Evolutionary conservation across 1,140 invertebrate species (phyloP).

Genomic region (Pogonognathellus flavescens): DNA sequence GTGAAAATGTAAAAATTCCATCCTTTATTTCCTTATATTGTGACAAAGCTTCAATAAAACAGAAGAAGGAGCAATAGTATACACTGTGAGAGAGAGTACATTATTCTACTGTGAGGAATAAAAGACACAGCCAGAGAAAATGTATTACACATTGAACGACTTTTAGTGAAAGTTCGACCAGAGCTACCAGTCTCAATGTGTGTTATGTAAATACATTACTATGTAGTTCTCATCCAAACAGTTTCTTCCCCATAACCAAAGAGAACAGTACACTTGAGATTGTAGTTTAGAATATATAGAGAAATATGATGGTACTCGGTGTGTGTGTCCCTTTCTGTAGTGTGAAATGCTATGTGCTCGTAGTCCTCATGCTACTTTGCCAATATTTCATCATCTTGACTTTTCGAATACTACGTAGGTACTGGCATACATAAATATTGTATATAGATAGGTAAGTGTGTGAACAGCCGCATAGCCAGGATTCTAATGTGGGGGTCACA

Average conservation of each 20-base stretch:
- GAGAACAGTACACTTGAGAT: background rate
- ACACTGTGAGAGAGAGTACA: background rate
- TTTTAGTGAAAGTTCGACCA: background rate
- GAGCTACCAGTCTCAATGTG: background rate
- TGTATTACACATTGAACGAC: conserved; percentile 27
- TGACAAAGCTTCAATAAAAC: conserved; percentile 44
- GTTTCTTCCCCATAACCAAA: background rate
- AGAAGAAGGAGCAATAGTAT: background rate
- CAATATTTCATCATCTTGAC: conserved; percentile 49
- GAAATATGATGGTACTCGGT: conserved; percentile 6
- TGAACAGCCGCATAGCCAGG: background rate
- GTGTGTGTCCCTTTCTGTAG: background rate
- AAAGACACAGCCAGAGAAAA: conserved; percentile 11
- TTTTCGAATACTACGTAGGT: conserved; percentile 8
- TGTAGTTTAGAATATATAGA: conserved; percentile 25
- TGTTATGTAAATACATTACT: background rate
- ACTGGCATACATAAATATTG: no score
- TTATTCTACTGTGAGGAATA: conserved; percentile 8
- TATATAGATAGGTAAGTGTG: background rate
- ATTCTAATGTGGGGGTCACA: background rate
- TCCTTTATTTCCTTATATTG: conserved; percentile 42
- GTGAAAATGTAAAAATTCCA: conserved; percentile 44
- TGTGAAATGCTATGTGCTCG: conserved; percentile 30
- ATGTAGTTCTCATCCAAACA: conserved; percentile 27
- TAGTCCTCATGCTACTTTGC: conserved; percentile 37